Base-by-base conservation (phyloP, 1,140 invertebrate species). In the Zophobas atratus region DNA sequence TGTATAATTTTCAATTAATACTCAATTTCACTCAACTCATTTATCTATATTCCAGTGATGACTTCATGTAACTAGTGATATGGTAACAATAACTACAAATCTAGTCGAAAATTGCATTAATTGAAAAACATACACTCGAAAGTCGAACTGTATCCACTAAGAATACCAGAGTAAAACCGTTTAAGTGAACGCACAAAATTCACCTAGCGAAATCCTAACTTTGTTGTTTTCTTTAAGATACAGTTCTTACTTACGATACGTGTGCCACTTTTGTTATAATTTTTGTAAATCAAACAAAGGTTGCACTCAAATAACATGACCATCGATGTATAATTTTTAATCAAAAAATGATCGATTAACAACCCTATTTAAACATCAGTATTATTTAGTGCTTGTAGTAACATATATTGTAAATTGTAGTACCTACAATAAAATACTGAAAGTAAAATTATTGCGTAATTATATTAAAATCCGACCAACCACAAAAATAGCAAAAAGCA, bases 331-430 rank as follows among this genome's bases (percentile, higher is more conserved):
- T 67, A 67, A 67, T 67, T 67, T 67, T 67, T 43, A 63, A 67
- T 67, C 32, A 67, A 67, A 67, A 67, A 67, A 67, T 67, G 20
- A 67, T 60, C 60, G 34, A 41, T 43, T 67, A 67, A 67, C 60
- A 67, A 43, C 38, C 32, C 41, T 73, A 56, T 73, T 73, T 73
- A 53, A 73, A 73, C 55, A 39, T 73, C 71, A 73, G 71, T 73
- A 73, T 73, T 73, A 73, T 73, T 73, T 73, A 56, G 56, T 73
- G 71, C 71, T 73, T 73, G 36, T 73, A 73, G 46, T 73, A 39
- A 72, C 20, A 43, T 56, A 51, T 73, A 73, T 36, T 73, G 71
- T 73, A 73, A 67, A 67, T 43, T 67, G 60, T 67, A 67, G 60
- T 43, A 67, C 39, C 60, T 73, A 73, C 43, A 56, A 56, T 73